These are phyloP conservation scores for Alca torda DNA, from an alignment of 2,797 vertebrate genomes.

Conservation along the genomic window DNA sequence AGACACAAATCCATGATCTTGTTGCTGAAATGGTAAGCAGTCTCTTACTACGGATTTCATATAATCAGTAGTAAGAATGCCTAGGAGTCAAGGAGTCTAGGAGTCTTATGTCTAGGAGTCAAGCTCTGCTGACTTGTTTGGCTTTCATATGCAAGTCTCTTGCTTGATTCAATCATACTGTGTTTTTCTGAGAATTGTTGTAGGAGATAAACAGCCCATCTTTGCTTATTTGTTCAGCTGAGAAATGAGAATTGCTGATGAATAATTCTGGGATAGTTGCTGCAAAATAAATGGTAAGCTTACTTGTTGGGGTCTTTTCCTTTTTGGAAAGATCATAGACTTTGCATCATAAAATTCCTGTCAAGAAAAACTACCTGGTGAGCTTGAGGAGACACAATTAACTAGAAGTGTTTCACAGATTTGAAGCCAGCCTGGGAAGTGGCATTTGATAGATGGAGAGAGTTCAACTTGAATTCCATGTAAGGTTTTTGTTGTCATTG, in stretches of 20 bases:
- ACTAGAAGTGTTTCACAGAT: not conserved
- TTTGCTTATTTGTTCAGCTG: not conserved
- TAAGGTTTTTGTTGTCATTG: not conserved
- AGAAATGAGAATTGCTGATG: not conserved
- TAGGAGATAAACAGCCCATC: not conserved
- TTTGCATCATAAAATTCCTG: not conserved
- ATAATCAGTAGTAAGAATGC: not conserved
- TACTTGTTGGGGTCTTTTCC: not conserved
- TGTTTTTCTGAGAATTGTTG: not conserved
- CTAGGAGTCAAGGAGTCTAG: not conserved
- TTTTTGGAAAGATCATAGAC: not conserved
- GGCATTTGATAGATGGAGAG: not conserved
- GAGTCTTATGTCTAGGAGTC: not conserved
- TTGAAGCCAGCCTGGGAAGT: not conserved
- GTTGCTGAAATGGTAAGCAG: not conserved
- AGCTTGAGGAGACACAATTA: not conserved
- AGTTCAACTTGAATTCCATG: not conserved
- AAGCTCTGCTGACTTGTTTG: not conserved
- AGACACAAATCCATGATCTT: not conserved
- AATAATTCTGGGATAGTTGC: not conserved
- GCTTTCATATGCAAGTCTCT: not conserved
- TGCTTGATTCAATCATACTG: not conserved
- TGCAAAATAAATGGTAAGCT: not conserved
- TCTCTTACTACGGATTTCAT: not conserved
- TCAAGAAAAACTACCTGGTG: not conserved